These are phyloP conservation scores for Struthio camelus DNA, from an alignment of 2,113 vertebrate species.

Conservation along the genomic window DNA sequence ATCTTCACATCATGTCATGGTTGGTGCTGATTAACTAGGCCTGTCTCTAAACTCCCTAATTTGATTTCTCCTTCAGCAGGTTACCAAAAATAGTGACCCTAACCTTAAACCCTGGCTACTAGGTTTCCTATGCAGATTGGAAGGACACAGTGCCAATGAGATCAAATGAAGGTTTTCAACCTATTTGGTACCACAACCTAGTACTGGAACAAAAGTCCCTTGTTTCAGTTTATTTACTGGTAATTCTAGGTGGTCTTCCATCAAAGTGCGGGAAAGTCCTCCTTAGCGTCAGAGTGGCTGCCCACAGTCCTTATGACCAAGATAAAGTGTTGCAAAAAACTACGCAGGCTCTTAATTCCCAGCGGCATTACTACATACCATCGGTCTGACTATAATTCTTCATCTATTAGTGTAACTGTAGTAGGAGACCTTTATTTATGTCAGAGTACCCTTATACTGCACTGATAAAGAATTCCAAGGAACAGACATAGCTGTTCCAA, in stretches of 20 bases:
- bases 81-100: not conserved
- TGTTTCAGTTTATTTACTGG: conserved; percentile 5
- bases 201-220: not conserved
- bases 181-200: not conserved
- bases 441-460: conserved; percentile 30
- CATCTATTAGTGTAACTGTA: conserved; percentile 44
- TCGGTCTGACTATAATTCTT: conserved; percentile 27
- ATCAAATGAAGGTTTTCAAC: not conserved
- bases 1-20: not conserved
- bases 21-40: not conserved
- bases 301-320: conserved; percentile 37
- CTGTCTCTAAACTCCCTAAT: not conserved
- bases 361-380: conserved; percentile 33
- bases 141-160: not conserved
- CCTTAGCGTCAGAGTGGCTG: not conserved
- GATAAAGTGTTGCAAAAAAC: conserved; percentile 49
- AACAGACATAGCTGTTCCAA: conserved; percentile 43
- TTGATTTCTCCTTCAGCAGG: not conserved
- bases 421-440: conserved; percentile 46
- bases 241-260: conserved; percentile 51
- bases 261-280: conserved; percentile 27
- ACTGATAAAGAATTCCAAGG: conserved; percentile 56
- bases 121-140: not conserved
- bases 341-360: not conserved
- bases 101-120: not conserved